Base-by-base conservation (phyloP, 2,797 vertebrate genomes). In the Echeneis naucrates region DNA sequence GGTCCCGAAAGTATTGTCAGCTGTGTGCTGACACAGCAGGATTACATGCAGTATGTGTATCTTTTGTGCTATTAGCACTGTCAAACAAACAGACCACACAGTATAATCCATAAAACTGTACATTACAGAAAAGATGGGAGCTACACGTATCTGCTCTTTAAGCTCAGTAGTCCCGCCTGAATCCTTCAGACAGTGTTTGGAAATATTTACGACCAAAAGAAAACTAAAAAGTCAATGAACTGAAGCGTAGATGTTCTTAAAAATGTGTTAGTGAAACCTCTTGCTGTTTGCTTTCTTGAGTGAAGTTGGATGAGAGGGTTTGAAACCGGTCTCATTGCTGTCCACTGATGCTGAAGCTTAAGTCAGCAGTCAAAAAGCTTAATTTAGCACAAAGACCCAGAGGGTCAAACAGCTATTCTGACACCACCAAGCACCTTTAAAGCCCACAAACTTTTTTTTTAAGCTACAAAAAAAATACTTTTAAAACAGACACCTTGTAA, bases 141-240 rank as follows among this genome's bases (percentile, higher is more conserved):
- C 35, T 51, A 63, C 53, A 53, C 78, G 52, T 56, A 17, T 69
- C n/a, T 50, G 60, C 60, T 72, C 53, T 72, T 24, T 38, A 47
- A 63, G 42, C 54, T 83, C 82, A 82, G 85, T 78, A 78, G 75
- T 87, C 78, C 67, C 47, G 83, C 75, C 24, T 78, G 76, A 87
- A 75, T 52, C 75, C 74, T 72, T 30, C 67, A 77, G 68, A 63
- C 56, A 68, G 69, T n/a, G 33, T 47, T 55, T 44, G 40, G 26
- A 73, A 68, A 73, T 10, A 55, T 59, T 72, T 21, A 32, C 5
- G 55, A 40, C 4, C 2, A 51, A 38, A 68, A 42, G 45, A 35
- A 72, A 50, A 52, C 32, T 17, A 6, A 33, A 2, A 0, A n/a
- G 6, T 35, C 55, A 12, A 65, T 52, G 0, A 55, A 37, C 65